Base-by-base conservation (phyloP, 2,888 invertebrate genomes). In the Stictocephala bisonia region DNA sequence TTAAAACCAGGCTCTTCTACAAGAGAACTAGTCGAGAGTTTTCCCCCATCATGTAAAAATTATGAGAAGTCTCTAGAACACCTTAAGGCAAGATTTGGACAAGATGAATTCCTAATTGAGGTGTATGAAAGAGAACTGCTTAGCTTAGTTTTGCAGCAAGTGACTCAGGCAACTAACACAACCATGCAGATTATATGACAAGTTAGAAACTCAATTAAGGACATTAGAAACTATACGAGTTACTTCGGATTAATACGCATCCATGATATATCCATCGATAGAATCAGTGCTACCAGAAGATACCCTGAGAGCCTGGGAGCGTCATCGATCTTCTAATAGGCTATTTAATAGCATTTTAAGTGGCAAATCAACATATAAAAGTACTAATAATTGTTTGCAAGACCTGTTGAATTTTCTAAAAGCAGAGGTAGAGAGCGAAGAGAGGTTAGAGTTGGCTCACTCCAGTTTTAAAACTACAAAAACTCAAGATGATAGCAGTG, bases 261-360 rank as follows among this genome's bases (percentile, higher is more conserved):
- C 80, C 1, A 80, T 80, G 77, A 67, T 81, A 7, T 81, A 79
- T 72, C 82, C 81, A 2, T 72, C 81, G 3, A 80, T 81, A 18
- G 81, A 82, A 68, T 81, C 80, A 1, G 76, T 78, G 69, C 70
- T 82, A 11, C 82, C 81, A 1, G 76, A 79, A 15, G 79, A 79
- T 6, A 66, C 80, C 6, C 68, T 81, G 24, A 24, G 79, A 40
- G 77, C 77, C 13, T 82, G 80, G 81, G 73, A 77, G 40, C 56
- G 75, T 13, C 44, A 48, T 66, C 27, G 75, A 24, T 27, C 69
- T 0, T 26, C 44, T 26, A 74, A 64, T 20, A n/a, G n/a, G n/a
- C n/a, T n/a, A n/a, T n/a, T n/a, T n/a, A n/a, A n/a, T n/a, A n/a
- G n/a, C n/a, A n/a, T n/a, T n/a, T n/a, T n/a, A n/a, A n/a, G n/a